phyloP scores from a whole-genome alignment of 2,797 vertebrate species.

The Melanogrammus aeglefinus region DNA sequence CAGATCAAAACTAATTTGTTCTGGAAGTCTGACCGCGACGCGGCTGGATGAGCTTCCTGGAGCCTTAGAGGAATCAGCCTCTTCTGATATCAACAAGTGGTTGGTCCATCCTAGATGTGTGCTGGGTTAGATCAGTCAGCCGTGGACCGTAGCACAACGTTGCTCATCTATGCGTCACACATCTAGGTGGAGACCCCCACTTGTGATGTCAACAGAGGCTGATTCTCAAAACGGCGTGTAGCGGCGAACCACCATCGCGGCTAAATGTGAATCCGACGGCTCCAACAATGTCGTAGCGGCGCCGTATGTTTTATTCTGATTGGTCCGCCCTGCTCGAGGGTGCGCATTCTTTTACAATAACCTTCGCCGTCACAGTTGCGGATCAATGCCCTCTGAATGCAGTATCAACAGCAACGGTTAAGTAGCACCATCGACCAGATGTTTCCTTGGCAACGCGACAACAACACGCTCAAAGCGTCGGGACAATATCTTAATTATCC shows the following conservation, averaged over 20 bases:
- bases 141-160: too few species aligned
- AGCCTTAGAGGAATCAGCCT: too few species aligned
- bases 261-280: background rate
- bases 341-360: background rate
- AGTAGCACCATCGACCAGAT: background rate
- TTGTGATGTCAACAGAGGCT: too few species aligned
- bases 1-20: background rate
- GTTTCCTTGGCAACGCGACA: background rate
- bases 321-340: background rate
- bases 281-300: background rate
- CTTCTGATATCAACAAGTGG: too few species aligned
- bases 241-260: background rate
- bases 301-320: background rate
- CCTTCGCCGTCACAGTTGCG: background rate
- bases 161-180: too few species aligned
- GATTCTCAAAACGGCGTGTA: too few species aligned
- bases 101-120: too few species aligned
- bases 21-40: background rate
- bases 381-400: background rate
- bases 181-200: too few species aligned
- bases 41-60: background rate
- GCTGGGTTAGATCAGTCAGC: too few species aligned
- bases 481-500: background rate
- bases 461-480: background rate
- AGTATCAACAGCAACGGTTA: background rate